Percentiles rank a stretch among this genome's conserved stretches.
phyloP scores from a whole-genome alignment of 2,888 invertebrate genomes.

The Cosmia trapezina region DNA sequence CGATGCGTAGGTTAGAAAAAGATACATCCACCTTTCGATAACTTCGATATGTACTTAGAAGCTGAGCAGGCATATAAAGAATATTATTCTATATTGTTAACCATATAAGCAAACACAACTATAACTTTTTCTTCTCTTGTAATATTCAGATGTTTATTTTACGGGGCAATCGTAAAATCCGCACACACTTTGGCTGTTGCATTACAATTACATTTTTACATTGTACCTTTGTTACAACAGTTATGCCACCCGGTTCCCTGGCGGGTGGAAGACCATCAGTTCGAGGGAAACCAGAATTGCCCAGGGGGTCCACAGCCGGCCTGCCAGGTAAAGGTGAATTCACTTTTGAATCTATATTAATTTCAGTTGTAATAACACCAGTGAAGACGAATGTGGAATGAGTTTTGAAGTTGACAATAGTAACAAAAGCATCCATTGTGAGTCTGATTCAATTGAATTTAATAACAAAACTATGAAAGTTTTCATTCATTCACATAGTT shows the following conservation, averaged over 20 bases:
- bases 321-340: constrained; percentile 78
- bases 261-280: constrained; percentile 85
- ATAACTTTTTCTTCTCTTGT: neutral
- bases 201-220: neutral
- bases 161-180: constrained; percentile 15
- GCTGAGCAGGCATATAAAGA: neutral
- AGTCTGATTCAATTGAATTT: constrained; percentile 32
- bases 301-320: constrained; percentile 85
- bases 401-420: constrained; percentile 28
- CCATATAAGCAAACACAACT: neutral
- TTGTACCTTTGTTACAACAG: constrained; percentile 57
- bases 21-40: neutral
- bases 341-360: constrained; percentile 20
- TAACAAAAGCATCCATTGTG: constrained; percentile 43
- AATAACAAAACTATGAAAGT: constrained; percentile 24
- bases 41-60: neutral
- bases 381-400: constrained; percentile 16
- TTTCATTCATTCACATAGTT: constrained; percentile 33
- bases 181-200: neutral
- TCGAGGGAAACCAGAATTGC: constrained; percentile 85
- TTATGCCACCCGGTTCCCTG: constrained; percentile 80
- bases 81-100: neutral
- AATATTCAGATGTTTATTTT: constrained; percentile 12
- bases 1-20: neutral
- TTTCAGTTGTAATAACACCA: neutral